Conservation (phyloP, 2,113 vertebrate species). For the Burhinus oedicnemus region DNA sequence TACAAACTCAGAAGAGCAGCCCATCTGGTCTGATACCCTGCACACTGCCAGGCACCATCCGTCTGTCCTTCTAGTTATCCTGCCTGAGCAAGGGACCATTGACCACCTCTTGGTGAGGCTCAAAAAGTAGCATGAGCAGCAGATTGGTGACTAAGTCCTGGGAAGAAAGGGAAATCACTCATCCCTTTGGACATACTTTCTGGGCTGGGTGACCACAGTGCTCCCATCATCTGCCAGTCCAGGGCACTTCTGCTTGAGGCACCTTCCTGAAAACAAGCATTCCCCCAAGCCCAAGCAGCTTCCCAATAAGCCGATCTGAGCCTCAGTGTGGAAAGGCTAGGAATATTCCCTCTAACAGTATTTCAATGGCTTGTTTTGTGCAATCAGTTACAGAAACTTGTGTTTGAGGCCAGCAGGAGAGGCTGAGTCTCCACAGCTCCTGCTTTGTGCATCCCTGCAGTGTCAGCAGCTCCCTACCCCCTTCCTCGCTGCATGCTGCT, state of each 20-base stretch:
- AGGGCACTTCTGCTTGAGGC: not conserved
- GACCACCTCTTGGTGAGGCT: not conserved
- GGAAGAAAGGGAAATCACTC: too few relatives aligned
- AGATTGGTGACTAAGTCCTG: rapidly evolving
- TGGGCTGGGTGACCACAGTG: not conserved
- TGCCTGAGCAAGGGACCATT: not conserved
- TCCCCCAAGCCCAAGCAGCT: not conserved
- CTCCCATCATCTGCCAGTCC: not conserved
- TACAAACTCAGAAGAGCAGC: not conserved
- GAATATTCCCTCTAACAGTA: not conserved
- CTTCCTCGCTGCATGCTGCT: not conserved
- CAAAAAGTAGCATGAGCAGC: not conserved
- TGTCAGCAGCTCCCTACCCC: not conserved
- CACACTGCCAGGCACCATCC: not conserved
- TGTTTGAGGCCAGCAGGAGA: too few relatives aligned
- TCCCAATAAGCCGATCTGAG: too few relatives aligned
- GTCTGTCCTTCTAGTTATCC: rapidly evolving
- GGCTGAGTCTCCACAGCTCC: too few relatives aligned
- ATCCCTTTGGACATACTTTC: not conserved
- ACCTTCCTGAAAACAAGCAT: not conserved
- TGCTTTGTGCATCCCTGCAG: not conserved
- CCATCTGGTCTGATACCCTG: not conserved
- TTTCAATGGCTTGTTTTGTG: too few relatives aligned
- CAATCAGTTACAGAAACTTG: not conserved
- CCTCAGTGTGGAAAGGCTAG: not conserved